Evolutionary conservation across 2,113 vertebrate genomes (phyloP), one percentile per base, ranked within the genome.

Genomic region (Pitta sordida): DNA sequence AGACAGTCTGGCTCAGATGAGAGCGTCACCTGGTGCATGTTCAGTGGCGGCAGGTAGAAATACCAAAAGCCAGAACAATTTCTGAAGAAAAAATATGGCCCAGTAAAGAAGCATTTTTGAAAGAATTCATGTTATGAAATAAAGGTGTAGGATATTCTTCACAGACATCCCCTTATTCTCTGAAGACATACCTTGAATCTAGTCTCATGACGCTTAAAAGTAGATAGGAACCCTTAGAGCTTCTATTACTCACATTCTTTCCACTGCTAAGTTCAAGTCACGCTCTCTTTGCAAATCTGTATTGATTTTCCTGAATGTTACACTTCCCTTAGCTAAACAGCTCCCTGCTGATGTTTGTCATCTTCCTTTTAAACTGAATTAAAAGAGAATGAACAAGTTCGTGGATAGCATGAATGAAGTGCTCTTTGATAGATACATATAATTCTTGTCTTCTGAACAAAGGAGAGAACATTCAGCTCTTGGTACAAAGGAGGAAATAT

Each of bases 251-350:
- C 59, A 80, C 76, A 80, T 55, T 82, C 84, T 94, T 94, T 91
- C 74, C 74, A 43, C 69, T 48, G 76, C 69, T 84, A 58, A 95
- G 19, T 93, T 95, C 94, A 65, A 44, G 74, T 63, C 86, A 81
- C 2, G 2, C 26, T 86, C 10, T 89, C 84, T 94, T 96, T 96
- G 96, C 90, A 96, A 95, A 92, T 95, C 90, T 65, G 34, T 95
- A 95, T 96, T 95, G 97, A 95, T 97, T 96, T 96, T 95, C 91
- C 64, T 87, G 92, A 79, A 94, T 89, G 86, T 94, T 96, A 94
- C 82, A 96, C 68, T 87, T 92, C n/a, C 32, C 46, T 93, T 88
- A 90, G 83, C 93, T 85, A 84, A 96, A 91, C 70, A 90, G 91
- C 83, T 97, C 64, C 91, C 91, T 91, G 85, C 62, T 92, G 94